These are phyloP conservation scores for Coluber constrictor DNA, from an alignment of 2,797 vertebrate genomes.

Conservation along the genomic window DNA sequence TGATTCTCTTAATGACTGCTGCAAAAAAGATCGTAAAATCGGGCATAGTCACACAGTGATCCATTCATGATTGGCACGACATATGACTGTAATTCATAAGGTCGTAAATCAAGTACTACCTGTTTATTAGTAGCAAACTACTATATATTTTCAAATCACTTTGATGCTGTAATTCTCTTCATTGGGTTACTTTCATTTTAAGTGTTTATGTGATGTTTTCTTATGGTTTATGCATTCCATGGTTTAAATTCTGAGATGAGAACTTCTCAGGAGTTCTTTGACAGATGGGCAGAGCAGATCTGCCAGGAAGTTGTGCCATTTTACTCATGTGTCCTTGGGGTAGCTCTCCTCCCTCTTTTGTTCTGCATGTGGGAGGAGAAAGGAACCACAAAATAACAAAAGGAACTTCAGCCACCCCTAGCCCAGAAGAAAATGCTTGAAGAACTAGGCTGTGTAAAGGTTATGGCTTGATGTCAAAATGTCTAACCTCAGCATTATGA, in stretches of 20 bases:
- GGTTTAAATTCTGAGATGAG: not conserved
- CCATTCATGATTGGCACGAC: not conserved
- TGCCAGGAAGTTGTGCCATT: not conserved
- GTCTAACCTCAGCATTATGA: not conserved
- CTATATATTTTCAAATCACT: not conserved
- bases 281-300: not conserved
- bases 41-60: not conserved
- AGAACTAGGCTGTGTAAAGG: not conserved
- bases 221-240: not conserved
- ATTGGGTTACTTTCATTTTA: not conserved
- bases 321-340: not conserved
- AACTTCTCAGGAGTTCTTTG: not conserved
- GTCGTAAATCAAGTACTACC: not conserved
- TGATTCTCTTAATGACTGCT: not conserved
- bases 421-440: not conserved
- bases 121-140: not conserved
- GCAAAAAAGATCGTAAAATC: not conserved
- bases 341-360: not conserved
- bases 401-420: not conserved
- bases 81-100: not conserved
- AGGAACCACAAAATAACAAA: not conserved
- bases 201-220: not conserved
- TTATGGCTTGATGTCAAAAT: not conserved
- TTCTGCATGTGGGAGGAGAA: not conserved
- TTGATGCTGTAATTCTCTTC: not conserved